Base-by-base conservation (phyloP, 2,113 vertebrate genomes). In the Ursus arctos region DNA sequence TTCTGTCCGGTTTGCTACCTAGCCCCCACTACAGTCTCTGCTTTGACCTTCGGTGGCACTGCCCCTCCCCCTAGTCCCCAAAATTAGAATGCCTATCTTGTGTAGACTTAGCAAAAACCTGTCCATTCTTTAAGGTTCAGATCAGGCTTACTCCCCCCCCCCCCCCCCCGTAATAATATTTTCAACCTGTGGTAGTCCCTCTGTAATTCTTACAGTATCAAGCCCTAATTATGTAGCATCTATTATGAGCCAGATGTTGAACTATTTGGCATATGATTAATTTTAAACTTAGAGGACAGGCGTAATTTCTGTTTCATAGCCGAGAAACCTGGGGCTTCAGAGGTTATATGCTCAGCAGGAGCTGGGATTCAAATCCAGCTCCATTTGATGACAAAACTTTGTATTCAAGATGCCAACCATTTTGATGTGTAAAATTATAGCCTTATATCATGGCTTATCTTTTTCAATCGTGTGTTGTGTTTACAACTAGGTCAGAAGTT, bases 161-260 rank as follows among this genome's bases (percentile, higher is more conserved):
- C 2, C 4, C 7, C 12, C 13, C 4, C 7, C 12, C 13, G 12
- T 65, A 43, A 33, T 74, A 83, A 57, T 74, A 65, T 47, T 53
- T 57, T 18, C 6, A 33, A 18, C 40, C 21, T 11, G 43, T 71
- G 59, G n/a, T 89, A 76, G 91, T 28, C 1, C 43, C 11, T 88
- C 11, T 91, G 13, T 95, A 76, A 65, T 93, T 88, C 55, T 95
- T 85, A 95, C 6, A 86, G 33, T 89, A 84, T 19, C 63, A 59
- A 43, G 26, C 89, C 63, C 59, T 82, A 63, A 88, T 63, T 84
- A 11, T 80, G 36, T 57, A 55, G 71, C 28, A 89, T 43, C 26
- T 63, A 24, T 40, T 61, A 24, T 63, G 36, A 36, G 18, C 19
- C 16, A 65, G 72, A 18, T 71, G 77, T 67, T 61, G 49, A 95